Evolutionary conservation across 2,888 invertebrate species (phyloP), one percentile per base, ranked within the genome.

Genomic region (Archips xylosteana): DNA sequence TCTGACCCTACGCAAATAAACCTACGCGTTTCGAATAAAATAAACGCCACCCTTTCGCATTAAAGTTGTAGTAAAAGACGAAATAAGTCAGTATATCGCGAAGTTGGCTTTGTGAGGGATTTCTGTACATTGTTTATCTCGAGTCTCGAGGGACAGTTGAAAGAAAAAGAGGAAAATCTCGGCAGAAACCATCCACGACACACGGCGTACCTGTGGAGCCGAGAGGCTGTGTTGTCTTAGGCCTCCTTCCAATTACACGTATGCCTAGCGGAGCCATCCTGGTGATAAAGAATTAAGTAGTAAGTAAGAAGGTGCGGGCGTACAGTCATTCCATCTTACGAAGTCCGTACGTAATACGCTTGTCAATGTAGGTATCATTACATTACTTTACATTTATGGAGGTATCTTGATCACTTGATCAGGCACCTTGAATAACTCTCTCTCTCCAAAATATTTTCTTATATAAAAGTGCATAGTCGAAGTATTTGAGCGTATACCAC

Each of bases 61-160:
- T 83, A 83, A 86, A 83, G 79, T 82, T 83, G 82, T 69, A 66
- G 69, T 61, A 61, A 76, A 74, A 74, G 74, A 70, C 74, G 69
- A 74, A 74, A 76, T 76, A 76, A 74, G 76, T 71, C 74, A 76
- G 74, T 76, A 74, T 74, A 74, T 74, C 71, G 62, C 71, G 23
- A 66, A 67, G 76, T 71, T 70, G 76, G 76, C 74, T 76, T 75
- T 76, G 68, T 71, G 71, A 54, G 71, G 76, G 76, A 76, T 76
- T 76, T 76, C 75, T 63, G 79, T 84, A 84, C 85, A 85, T 88
- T 87, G 86, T 89, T 89, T 90, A 88, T 90, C 87, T 87, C 77
- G 71, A 80, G 80, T 86, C 88, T 85, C 86, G 78, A 83, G 89
- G 88, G 89, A 87, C 85, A 83, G 81, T 83, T 85, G 82, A 82